Conservation (phyloP, 2,113 vertebrate species). For the Amia ocellicauda region DNA sequence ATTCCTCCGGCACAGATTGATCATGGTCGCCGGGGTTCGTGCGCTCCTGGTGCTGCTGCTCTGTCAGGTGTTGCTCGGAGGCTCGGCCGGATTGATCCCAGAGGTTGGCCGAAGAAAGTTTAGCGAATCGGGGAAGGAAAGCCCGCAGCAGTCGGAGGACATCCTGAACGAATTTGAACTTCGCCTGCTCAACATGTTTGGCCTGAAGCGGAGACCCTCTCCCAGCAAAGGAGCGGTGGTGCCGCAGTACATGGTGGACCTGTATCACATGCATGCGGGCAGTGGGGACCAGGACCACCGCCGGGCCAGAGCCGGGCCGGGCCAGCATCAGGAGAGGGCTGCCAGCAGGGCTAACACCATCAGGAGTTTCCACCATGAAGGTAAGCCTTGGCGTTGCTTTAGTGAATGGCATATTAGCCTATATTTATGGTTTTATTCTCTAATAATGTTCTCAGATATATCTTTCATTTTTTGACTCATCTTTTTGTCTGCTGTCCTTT, state of each 20-base stretch:
- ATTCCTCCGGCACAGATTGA: constrained; percentile 79
- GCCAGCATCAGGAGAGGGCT: constrained; percentile 79
- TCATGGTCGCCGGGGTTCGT: constrained; percentile 93
- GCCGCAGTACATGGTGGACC: constrained; percentile 92
- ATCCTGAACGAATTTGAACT: constrained; percentile 88
- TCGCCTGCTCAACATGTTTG: constrained; percentile 92
- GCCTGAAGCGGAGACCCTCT: constrained; percentile 85
- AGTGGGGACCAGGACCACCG: constrained; percentile 73
- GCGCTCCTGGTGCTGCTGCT: constrained; percentile 93
- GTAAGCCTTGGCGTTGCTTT: too few relatives aligned
- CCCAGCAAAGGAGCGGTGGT: constrained; percentile 87
- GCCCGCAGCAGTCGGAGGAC: constrained; percentile 77
- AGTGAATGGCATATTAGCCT: too few relatives aligned
- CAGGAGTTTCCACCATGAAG: constrained; percentile 97
- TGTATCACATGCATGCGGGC: constrained; percentile 86
- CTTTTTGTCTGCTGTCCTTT: too few relatives aligned
- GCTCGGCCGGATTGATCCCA: constrained; percentile 86
- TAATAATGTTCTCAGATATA: too few relatives aligned
- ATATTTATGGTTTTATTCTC: too few relatives aligned
- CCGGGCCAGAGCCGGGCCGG: constrained; percentile 61
- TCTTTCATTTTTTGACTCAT: too few relatives aligned
- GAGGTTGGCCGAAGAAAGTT: constrained; percentile 86
- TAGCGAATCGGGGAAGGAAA: constrained; percentile 71
- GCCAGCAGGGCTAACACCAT: constrained; percentile 93
- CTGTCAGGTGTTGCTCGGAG: constrained; percentile 90